Evolutionary conservation across 2,797 vertebrate genomes (phyloP).

Genomic region (Aselliscus stoliczkanus): DNA sequence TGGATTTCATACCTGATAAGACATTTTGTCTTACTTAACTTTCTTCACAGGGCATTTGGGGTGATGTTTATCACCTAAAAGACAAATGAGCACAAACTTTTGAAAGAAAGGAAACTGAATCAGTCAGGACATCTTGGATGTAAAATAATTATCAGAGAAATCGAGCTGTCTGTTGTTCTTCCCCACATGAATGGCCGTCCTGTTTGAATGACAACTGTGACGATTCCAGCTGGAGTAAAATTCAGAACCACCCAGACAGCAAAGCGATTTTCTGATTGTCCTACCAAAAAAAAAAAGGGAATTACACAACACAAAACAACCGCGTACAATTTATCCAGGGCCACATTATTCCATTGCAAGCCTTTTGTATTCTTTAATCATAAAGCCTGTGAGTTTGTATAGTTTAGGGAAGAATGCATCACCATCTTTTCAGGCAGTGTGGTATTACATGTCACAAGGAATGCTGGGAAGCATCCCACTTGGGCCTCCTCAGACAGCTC

Average conservation of each 20-base stretch:
- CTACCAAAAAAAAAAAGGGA: constrained; percentile 33
- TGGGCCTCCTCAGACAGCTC: constrained; percentile 2
- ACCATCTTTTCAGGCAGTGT: constrained; percentile 6
- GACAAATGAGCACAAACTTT: not conserved
- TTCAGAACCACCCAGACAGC: not conserved
- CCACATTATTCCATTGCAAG: not conserved
- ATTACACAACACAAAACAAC: not conserved
- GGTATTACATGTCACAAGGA: not conserved
- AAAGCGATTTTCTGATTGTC: constrained; percentile 16
- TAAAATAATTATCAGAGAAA: not conserved
- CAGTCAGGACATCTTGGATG: not conserved
- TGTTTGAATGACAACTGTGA: not conserved
- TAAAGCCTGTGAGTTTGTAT: too few species aligned
- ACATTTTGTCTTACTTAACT: not conserved
- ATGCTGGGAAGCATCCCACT: not conserved
- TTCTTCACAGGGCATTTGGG: not conserved
- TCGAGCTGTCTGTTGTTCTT: not conserved
- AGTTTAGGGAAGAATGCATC: constrained; percentile 41
- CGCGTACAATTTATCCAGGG: constrained; percentile 9
- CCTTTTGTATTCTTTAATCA: too few species aligned
- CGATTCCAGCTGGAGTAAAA: not conserved
- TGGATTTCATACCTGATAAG: not conserved
- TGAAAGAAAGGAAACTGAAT: not conserved
- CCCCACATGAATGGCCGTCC: not conserved
- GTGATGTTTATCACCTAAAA: not conserved